Base-by-base conservation (phyloP, 2,888 invertebrate species). In the Tiphia femorata region DNA sequence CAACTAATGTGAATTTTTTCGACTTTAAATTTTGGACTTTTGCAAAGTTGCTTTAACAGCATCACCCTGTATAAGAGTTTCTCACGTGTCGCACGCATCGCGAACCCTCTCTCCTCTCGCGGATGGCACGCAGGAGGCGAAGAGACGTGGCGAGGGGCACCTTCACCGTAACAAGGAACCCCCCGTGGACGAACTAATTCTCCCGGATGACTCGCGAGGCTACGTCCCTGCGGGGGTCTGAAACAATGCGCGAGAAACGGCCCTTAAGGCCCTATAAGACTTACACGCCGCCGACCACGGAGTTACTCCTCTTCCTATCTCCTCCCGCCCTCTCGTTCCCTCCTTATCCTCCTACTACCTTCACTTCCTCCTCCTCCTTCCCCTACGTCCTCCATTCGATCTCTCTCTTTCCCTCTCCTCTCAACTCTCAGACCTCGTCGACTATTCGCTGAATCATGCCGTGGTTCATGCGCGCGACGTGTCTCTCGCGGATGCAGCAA, bases 111-210 rank as follows among this genome's bases (percentile, higher is more conserved):
- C 41, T 8, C n/a, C 41, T 10, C 41, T 20, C 46, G 38, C 44
- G 20, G 37, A 35, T 12, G 48, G 37, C 37, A n/a, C n/a, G 58
- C 19, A 54, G 30, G 54, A 48, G 38, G 49, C 47, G 43, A 23
- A 33, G 37, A 43, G 42, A 30, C 47, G 40, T 52, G 51, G 47
- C 37, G 53, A 50, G 62, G 72, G 70, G 70, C 66, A 70, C 70
- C 72, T 72, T 68, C 67, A 67, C 65, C 75, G 78, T 79, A 80
- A 80, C 80, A 79, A 81, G 81, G 77, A 76, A 80, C 81, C 82
- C 80, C 80, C 82, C 77, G 81, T 74, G 77, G 81, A 74, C 79
- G 79, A 82, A 77, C 80, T 81, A 82, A 82, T 82, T 82, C 80
- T 76, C 79, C 75, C 79, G 80, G 76, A 81, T 81, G 82, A 82